Evolutionary conservation across 2,797 vertebrate species (phyloP), one percentile per base, ranked within the genome.

Genomic region (Rousettus madagascariensis): DNA sequence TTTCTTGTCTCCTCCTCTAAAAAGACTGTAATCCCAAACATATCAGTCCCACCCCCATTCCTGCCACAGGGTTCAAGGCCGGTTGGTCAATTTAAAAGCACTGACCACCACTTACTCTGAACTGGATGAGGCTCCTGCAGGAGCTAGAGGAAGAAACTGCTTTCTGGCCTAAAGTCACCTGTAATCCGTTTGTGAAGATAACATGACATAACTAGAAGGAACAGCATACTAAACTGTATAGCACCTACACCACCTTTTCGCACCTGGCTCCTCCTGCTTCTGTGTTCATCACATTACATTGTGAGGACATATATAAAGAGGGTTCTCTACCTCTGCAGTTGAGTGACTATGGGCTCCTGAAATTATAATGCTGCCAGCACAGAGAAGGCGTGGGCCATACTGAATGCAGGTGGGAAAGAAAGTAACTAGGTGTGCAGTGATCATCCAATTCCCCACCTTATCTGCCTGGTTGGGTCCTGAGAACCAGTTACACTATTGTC

Each of bases 211-310:
- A 57, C 36, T 20, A 59, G 66, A 36, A 74, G 61, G 66, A 63
- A 9, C 9, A 13, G 49, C 9, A 24, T 2, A 16, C 10, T 0
- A 8, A 38, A 57, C 0, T 15, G 13, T 0, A 0, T 0, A 43
- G 51, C 49, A 38, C 28, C n/a, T 41, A 8, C n/a, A 24, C 41
- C 22, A 26, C 13, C 17, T 36, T 51, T 30, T 10, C 20, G 55
- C 75, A 13, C 15, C 17, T 0, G 1, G 15, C 28, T 41, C 59
- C 59, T 80, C 72, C 33, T 38, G 17, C 43, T 41, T 4, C 26
- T 13, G 17, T 41, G n/a, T 20, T 7, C 22, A 6, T 19, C 26
- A 19, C 65, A 1, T 41, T 6, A 12, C 46, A 38, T 36, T 5
- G 59, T 43, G 11, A 41, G 26, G 51, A 24, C 3, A 1, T n/a